Percentiles rank a stretch among this genome's conserved stretches.
phyloP scores from a whole-genome alignment of 2,113 vertebrate genomes.

The Alethe diademata region DNA sequence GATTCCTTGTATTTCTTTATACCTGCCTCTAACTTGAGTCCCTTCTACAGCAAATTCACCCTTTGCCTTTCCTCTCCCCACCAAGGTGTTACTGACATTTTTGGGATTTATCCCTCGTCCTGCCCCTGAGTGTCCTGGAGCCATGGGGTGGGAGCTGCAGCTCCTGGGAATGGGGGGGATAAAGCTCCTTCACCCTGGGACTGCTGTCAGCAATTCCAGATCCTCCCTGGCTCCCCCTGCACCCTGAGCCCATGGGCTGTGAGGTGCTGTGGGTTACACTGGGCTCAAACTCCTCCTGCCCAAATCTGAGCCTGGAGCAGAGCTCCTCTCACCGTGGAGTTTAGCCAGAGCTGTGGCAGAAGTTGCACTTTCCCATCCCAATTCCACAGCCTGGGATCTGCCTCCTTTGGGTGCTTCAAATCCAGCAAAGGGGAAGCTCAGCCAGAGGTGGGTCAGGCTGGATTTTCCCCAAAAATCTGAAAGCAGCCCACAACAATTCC shows the following conservation, averaged over 20 bases:
- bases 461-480: not conserved
- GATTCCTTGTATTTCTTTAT: not conserved
- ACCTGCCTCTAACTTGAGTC: not conserved
- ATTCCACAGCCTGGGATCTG: accelerated
- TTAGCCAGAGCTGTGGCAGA: not conserved
- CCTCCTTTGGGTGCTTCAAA: not conserved
- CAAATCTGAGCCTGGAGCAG: not conserved
- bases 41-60: not conserved
- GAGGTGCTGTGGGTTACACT: not conserved
- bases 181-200: not conserved
- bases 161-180: not conserved
- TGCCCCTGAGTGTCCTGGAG: not conserved
- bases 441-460: not conserved
- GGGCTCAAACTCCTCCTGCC: not conserved
- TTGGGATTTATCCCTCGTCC: not conserved
- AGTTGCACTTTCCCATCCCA: not conserved
- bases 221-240: not conserved
- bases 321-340: accelerated
- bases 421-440: not conserved
- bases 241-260: not conserved
- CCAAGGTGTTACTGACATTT: not conserved
- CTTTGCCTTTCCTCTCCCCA: not conserved
- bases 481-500: not conserved
- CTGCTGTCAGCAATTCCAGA: not conserved
- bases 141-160: not conserved